A percentile compares a stretch with the other conserved stretches of the same genome.
phyloP scores from a whole-genome alignment of 2,797 vertebrate genomes.

The Saxicola maurus region DNA sequence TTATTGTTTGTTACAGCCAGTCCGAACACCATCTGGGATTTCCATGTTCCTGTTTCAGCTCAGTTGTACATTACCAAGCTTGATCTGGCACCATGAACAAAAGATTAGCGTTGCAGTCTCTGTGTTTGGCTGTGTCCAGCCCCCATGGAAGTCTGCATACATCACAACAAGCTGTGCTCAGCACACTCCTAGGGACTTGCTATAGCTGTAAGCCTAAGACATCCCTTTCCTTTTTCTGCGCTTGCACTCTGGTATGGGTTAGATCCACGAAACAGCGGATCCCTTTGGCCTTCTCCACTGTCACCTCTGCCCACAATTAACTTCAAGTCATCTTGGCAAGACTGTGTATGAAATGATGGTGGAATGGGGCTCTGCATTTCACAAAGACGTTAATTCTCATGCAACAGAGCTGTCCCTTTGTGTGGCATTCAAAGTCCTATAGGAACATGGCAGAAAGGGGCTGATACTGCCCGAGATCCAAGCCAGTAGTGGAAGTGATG shows the following conservation, averaged over 20 bases:
- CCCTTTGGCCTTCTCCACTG: background rate
- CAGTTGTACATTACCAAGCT: background rate
- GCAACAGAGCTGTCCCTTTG: background rate
- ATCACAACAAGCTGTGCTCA: background rate
- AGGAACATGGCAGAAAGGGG: background rate
- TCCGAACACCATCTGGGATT: background rate
- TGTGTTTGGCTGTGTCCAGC: background rate
- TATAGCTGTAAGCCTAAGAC: background rate
- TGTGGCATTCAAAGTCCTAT: background rate
- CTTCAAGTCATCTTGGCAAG: background rate
- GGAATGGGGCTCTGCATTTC: background rate
- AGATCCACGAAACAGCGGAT: background rate
- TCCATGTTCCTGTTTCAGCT: background rate
- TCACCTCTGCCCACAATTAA: background rate
- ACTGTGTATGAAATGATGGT: background rate
- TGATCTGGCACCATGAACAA: background rate
- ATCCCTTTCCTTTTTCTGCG: background rate
- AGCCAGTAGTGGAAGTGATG: background rate
- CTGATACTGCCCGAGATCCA: background rate
- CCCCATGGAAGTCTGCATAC: background rate
- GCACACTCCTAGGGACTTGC: background rate
- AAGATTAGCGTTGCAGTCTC: background rate
- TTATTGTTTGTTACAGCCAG: conserved; percentile 1
- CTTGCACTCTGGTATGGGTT: background rate
- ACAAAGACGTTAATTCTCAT: background rate